Conservation (phyloP, 2,797 vertebrate genomes). For the Sebastes cheni region DNA sequence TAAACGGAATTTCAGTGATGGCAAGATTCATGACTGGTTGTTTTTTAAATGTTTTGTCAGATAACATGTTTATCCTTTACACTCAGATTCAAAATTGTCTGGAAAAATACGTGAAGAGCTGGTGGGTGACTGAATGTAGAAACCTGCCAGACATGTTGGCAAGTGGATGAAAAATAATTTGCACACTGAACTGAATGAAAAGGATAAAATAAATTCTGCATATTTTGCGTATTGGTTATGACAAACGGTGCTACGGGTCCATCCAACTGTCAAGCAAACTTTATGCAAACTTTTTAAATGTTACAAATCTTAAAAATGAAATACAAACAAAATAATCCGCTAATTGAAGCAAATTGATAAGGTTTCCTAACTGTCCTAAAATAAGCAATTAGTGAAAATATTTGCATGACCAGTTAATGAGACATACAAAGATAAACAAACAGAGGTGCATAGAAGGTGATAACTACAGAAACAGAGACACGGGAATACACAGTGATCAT, state of each 20-base stretch:
- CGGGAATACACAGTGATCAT: slow-evolving; percentile 49
- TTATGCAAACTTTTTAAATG: not conserved
- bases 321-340: not conserved
- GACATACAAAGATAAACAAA: not conserved
- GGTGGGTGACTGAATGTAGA: not conserved
- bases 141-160: not conserved
- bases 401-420: not conserved
- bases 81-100: not conserved
- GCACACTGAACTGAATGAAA: slow-evolving; percentile 52
- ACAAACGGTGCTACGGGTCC: not conserved
- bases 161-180: not conserved
- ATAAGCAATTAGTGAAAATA: not conserved
- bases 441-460: not conserved
- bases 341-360: not conserved
- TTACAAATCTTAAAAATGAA: not conserved
- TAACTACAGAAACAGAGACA: slow-evolving; percentile 31
- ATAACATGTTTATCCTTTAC: not conserved
- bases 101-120: not conserved
- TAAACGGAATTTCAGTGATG: not conserved
- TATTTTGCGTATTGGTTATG: not conserved
- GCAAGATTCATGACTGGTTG: too few species aligned
- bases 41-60: too few species aligned
- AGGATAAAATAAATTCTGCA: not conserved
- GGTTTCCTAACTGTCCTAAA: not conserved
- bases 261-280: not conserved